These are phyloP conservation scores for Notodonta dromedarius DNA, from an alignment of 2,888 invertebrate genomes.

Conservation along the genomic window DNA sequence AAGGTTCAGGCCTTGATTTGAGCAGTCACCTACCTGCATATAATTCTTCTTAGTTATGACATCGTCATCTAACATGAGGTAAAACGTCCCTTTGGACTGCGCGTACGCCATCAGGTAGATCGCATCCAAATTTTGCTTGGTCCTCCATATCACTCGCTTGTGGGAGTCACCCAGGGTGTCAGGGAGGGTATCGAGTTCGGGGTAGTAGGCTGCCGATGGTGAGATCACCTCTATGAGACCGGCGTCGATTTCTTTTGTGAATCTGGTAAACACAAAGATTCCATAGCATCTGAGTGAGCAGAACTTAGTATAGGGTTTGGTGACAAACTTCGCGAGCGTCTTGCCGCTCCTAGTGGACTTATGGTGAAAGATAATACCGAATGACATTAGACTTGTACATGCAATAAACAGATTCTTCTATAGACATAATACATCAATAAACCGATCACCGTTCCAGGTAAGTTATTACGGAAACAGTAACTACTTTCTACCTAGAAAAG, in stretches of 20 bases:
- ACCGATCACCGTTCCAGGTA: too few relatives aligned
- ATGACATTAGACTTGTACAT: too few relatives aligned
- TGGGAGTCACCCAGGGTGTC: constrained; percentile 93
- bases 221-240: constrained; percentile 96
- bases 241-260: constrained; percentile 88
- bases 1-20: too few relatives aligned
- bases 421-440: too few relatives aligned
- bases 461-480: too few relatives aligned
- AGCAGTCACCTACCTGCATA: constrained; percentile 87
- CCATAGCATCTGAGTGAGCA: background rate
- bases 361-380: too few relatives aligned
- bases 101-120: constrained; percentile 98
- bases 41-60: constrained; percentile 94
- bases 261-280: constrained; percentile 78
- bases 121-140: constrained; percentile 97
- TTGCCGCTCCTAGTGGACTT: too few relatives aligned
- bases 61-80: constrained; percentile 97
- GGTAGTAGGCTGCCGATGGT: constrained; percentile 94
- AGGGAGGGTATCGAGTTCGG: constrained; percentile 90
- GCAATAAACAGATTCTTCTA: too few relatives aligned
- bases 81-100: constrained; percentile 93
- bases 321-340: too few relatives aligned
- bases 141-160: constrained; percentile 95
- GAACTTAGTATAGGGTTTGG: background rate
- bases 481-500: too few relatives aligned